Base-by-base conservation (phyloP, 64 coral and sea anemone genomes). In the Catalaphyllia jardinei region DNA sequence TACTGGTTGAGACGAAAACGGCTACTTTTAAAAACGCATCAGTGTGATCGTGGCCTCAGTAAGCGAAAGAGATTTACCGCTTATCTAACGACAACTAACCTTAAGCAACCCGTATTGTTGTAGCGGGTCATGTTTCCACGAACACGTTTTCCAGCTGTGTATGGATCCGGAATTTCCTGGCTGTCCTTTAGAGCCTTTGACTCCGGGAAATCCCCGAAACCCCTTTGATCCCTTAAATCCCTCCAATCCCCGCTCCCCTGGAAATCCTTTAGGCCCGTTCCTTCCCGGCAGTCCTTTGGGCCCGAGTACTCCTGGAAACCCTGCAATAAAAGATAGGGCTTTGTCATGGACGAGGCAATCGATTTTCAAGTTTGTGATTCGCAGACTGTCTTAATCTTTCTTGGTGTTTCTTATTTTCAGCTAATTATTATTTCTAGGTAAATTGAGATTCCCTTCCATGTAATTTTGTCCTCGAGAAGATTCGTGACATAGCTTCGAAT, bases 71-170 rank as follows among this genome's bases (percentile, higher is more conserved):
- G 60, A 22, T 62, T 46, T 5, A 46, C 0, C 42, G 42, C 6
- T 22, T 64, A 67, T 3, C 22, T 4, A 5, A 15, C 50, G 29
- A 18, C 22, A 38, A 78, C 42, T n/a, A 64, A 96, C 94, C 94
- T 90, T 96, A 7, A 89, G 73, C 57, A 96, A 29, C 24, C 94
- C 94, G 72, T 96, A 93, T 77, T 96, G 79, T 78, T 80, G 64
- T 10, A 87, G 50, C 25, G 94, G 87, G 28, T 96, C 94, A 62
- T 89, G 89, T 15, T 93, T 79, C 94, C 94, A 96, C 22, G 83
- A 11, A 72, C 94, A 96, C 15, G 67, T 93, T 72, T 93, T 96
- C 87, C 91, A 89, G 30, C 30, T 86, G 3, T 57, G 80, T 52
- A 74, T 63, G 20, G 75, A 67, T 5, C 83, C 91, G 12, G 52